phyloP scores from a whole-genome alignment of 2,797 vertebrate species.

The Phrynocephalus forsythii region DNA sequence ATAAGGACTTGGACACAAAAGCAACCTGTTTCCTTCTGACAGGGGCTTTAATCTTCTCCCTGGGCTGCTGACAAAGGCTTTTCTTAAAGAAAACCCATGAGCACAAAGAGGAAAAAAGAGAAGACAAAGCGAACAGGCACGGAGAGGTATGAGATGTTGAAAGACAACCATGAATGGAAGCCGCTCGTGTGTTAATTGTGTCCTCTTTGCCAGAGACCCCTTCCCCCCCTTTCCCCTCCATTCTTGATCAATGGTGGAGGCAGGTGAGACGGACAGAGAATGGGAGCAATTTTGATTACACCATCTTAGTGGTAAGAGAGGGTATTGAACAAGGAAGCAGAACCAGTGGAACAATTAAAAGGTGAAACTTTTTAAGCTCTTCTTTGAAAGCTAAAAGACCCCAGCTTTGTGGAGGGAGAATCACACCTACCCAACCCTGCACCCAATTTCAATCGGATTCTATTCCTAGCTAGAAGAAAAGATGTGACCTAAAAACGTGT shows the following conservation, averaged over 20 bases:
- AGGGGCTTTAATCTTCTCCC: conserved; percentile 76
- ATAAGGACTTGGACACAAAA: conserved; percentile 74
- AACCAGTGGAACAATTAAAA: conserved; percentile 75
- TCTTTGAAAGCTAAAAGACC: conserved; percentile 56
- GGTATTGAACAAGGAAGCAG: conserved; percentile 70
- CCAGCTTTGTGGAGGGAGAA: conserved; percentile 59
- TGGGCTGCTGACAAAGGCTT: conserved; percentile 70
- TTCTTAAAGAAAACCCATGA: conserved; percentile 72
- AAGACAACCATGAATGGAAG: conserved; percentile 73
- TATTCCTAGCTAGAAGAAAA: conserved; percentile 48
- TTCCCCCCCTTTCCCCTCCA: conserved; percentile 62
- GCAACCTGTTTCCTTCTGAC: conserved; percentile 72
- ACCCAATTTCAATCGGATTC: conserved; percentile 47
- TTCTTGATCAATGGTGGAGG: conserved; percentile 75
- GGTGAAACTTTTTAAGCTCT: conserved; percentile 73
- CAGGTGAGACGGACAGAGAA: conserved; percentile 66
- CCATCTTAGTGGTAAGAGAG: conserved; percentile 73
- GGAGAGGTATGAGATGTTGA: conserved; percentile 64
- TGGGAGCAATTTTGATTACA: conserved; percentile 79
- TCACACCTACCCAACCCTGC: conserved; percentile 44
- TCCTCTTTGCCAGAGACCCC: conserved; percentile 67
- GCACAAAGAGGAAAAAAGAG: conserved; percentile 67
- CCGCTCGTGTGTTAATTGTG: conserved; percentile 75
- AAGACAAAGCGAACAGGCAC: conserved; percentile 61
- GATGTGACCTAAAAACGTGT: conserved; percentile 58